A percentile compares a stretch with the other conserved stretches of the same genome.
These are phyloP conservation scores for Drosophila buzzatii DNA, from an alignment of 2,888 invertebrate genomes.

Conservation along the genomic window DNA sequence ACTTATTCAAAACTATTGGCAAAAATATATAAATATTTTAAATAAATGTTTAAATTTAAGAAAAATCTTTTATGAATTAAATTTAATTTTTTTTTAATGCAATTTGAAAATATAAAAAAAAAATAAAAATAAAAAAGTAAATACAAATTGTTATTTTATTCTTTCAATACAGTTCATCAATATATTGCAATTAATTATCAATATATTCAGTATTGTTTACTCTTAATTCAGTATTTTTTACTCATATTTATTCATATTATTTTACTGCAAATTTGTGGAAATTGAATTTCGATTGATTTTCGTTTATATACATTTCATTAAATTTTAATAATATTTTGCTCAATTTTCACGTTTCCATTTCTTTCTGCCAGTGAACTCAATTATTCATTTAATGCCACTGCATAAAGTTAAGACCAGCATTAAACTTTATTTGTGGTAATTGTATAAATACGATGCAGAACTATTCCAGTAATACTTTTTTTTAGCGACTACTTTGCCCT, in stretches of 20 bases:
- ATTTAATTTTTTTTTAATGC: too few species aligned
- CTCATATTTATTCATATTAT: not conserved
- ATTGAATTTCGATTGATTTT: not conserved
- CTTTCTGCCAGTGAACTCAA: not conserved
- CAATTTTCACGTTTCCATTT: not conserved
- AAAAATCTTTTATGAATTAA: too few species aligned
- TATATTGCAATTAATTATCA: too few species aligned
- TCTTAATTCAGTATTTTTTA: too few species aligned
- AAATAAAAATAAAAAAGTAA: too few species aligned
- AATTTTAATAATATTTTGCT: not conserved
- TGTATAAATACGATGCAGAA: constrained; percentile 1
- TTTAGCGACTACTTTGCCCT: not conserved
- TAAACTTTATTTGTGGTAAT: constrained; percentile 23
- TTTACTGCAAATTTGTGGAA: not conserved
- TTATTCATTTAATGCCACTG: not conserved
- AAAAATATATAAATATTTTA: too few species aligned
- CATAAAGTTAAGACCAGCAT: not conserved
- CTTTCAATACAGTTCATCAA: too few species aligned
- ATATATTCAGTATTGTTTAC: too few species aligned
- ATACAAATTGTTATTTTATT: too few species aligned
- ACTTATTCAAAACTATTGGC: too few species aligned
- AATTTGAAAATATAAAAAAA: too few species aligned
- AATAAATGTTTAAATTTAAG: too few species aligned
- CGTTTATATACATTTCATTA: not conserved
- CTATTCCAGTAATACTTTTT: constrained; percentile 5